Base-by-base conservation (phyloP, 2,113 vertebrate species). In the Zosterops lateralis region DNA sequence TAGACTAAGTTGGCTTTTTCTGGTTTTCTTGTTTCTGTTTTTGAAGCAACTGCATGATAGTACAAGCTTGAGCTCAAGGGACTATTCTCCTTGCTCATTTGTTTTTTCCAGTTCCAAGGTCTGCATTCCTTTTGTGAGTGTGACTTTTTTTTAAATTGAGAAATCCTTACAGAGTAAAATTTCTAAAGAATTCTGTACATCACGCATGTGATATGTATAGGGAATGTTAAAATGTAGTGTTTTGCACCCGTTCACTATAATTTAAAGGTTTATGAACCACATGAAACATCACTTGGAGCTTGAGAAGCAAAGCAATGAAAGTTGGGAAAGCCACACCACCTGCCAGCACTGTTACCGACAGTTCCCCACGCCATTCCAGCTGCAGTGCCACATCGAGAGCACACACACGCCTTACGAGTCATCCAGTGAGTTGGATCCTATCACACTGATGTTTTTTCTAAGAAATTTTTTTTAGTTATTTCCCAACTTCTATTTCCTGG, bases 231-330 rank as follows among this genome's bases (percentile, higher is more conserved):
- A 93, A 92, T 86, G 51, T 38, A 45, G 24, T 12, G 5, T 47
- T 90, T 87, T 95, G 45, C 87, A 88, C 78, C 87, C 96, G 81
- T 94, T 94, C 19, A 28, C 71, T 90, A 5, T 97, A 50, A 71
- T 57, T 90, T 85, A 17, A 97, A 99, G 99, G 98, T 99, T 99
- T 95, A 99, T 99, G 99, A 99, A 99, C 98, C 99, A 99, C 96
- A 99, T 99, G 99, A 99, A 99, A 76, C 99, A 99, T 95, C 99
- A 99, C 94, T 97, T 99, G 96, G 99, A 99, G 95, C 98, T 99
- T 73, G 99, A 99, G 93, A 99, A 99, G 95, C 99, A 99, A 97
- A 99, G 98, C 97, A 99, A 98, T 42, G 99, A 99, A 97, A 99
- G 99, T 25, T 99, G 99, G 99, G 99, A 99, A 95, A 99, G 98